phyloP scores from a whole-genome alignment of 1,140 invertebrate genomes.

The Carcinoscorpius rotundicauda region DNA sequence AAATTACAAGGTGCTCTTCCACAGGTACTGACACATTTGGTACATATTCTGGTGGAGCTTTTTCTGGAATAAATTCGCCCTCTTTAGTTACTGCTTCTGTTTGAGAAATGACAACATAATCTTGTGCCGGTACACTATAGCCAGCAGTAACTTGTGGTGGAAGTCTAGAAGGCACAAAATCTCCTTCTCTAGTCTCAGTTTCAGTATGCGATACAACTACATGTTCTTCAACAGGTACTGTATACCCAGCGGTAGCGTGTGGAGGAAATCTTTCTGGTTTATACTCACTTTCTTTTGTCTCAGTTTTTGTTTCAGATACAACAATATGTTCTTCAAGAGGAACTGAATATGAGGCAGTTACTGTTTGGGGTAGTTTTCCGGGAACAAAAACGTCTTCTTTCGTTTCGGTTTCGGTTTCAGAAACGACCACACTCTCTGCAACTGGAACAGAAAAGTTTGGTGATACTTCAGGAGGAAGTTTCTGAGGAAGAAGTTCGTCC shows the following conservation, averaged over 20 bases:
- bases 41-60: constrained; percentile 8
- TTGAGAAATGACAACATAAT: constrained; percentile 15
- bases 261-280: constrained; percentile 4
- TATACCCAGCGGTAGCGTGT: constrained; percentile 4
- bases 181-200: constrained; percentile 14
- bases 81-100: constrained; percentile 16
- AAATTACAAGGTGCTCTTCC: neutral
- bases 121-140: constrained; percentile 12
- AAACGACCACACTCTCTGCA: constrained; percentile 17
- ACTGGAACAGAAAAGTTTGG: constrained; percentile 15
- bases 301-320: constrained; percentile 17
- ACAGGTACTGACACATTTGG: constrained; percentile 5
- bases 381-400: constrained; percentile 21
- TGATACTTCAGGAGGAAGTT: constrained; percentile 6
- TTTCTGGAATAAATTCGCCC: constrained; percentile 10
- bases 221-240: constrained; percentile 7
- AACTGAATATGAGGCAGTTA: constrained; percentile 8
- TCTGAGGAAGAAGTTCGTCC: constrained; percentile 10
- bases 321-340: constrained; percentile 17
- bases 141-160: constrained; percentile 8
- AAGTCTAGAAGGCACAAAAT: constrained; percentile 7
- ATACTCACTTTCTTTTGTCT: constrained; percentile 14
- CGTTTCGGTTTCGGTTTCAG: constrained; percentile 21
- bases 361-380: constrained; percentile 14
- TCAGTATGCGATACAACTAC: constrained; percentile 12